phyloP scores from a whole-genome alignment of 1,140 invertebrate genomes.

The Holcopasites calliopsidis region DNA sequence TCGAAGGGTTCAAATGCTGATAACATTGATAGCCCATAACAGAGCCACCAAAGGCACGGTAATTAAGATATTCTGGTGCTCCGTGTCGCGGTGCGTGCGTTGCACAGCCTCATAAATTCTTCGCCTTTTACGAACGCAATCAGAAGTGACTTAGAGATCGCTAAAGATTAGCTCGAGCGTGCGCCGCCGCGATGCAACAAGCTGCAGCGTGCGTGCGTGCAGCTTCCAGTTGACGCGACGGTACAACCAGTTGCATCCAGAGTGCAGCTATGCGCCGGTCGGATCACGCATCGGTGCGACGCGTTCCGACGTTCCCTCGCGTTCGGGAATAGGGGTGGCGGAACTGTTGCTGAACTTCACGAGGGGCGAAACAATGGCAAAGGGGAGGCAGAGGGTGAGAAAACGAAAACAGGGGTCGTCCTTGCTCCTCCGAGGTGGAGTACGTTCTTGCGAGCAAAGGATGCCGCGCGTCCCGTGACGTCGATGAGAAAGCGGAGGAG shows the following conservation, averaged over 20 bases:
- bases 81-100: background rate
- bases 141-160: constrained; percentile 7
- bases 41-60: background rate
- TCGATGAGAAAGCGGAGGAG: constrained; percentile 46
- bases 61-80: constrained; percentile 21
- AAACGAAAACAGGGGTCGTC: constrained; percentile 36
- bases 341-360: background rate
- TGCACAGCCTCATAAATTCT: constrained; percentile 21
- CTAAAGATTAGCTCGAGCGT: background rate
- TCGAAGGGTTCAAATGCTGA: background rate
- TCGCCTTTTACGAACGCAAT: constrained; percentile 8
- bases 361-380: constrained; percentile 2
- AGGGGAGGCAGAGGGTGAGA: constrained; percentile 14
- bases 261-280: background rate
- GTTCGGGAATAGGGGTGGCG: constrained; percentile 31
- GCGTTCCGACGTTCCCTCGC: constrained; percentile 25
- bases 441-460: too few relatives aligned
- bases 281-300: background rate
- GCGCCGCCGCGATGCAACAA: background rate
- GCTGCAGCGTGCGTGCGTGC: background rate
- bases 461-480: constrained; percentile 11
- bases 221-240: background rate
- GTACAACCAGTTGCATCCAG: constrained; percentile 39
- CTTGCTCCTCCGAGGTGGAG: constrained; percentile 54
- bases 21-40: background rate